Evolutionary conservation across 1,140 invertebrate species (phyloP).

Genomic region (Tenebrio molitor): DNA sequence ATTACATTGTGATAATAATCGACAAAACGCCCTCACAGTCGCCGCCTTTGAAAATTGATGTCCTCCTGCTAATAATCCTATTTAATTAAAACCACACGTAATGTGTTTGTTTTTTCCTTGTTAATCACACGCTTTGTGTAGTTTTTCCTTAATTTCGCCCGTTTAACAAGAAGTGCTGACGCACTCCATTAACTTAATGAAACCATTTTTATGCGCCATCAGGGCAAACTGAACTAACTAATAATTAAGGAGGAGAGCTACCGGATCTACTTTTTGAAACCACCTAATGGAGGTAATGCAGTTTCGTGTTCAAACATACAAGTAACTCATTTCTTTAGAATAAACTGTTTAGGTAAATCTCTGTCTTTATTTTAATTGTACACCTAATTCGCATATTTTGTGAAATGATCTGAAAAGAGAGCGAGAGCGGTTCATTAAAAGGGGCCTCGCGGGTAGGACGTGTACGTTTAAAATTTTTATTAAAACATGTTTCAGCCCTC

Average conservation of each 20-base stretch:
- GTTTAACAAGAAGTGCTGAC: conserved; percentile 29
- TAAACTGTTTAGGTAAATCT: too few species aligned
- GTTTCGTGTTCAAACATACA: too few species aligned
- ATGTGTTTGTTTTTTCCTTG: conserved; percentile 15
- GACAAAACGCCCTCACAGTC: conserved; percentile 22
- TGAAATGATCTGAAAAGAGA: too few species aligned
- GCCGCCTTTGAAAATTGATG: conserved; percentile 17
- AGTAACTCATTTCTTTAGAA: too few species aligned
- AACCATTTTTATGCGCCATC: conserved; percentile 30
- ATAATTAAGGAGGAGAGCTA: conserved; percentile 25
- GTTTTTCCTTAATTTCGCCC: conserved; percentile 17
- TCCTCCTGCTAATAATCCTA: conserved; percentile 5
- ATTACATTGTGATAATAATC: conserved; percentile 41
- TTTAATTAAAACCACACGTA: conserved; percentile 27
- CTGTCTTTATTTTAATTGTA: too few species aligned
- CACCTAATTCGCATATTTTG: too few species aligned
- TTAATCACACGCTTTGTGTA: conserved; percentile 25
- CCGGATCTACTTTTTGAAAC: background rate
- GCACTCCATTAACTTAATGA: conserved; percentile 29
- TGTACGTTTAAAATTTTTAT: too few species aligned
- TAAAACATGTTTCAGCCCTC: too few species aligned
- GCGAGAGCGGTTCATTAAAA: too few species aligned
- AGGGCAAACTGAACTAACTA: conserved; percentile 35
- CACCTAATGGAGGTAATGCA: background rate
- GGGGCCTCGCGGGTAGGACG: too few species aligned